Evolutionary conservation across 2,888 invertebrate genomes (phyloP).

Genomic region (Liopterus haemorrhoidalis): DNA sequence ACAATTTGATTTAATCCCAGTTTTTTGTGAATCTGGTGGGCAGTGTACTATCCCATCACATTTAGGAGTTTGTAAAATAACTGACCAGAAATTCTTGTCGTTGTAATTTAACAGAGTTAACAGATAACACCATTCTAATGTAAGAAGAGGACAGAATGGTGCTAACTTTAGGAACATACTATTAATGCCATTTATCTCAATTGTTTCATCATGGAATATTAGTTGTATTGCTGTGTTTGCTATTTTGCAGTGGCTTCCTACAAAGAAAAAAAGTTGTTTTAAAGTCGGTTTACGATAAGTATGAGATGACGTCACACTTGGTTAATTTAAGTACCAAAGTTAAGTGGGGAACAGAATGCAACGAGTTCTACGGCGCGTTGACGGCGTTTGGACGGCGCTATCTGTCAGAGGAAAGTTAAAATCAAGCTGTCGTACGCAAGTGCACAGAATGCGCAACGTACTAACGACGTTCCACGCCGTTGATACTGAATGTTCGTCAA

Average conservation of each 20-base stretch:
- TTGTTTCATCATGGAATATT: slow-evolving; percentile 39
- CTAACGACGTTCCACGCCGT: too few relatives aligned
- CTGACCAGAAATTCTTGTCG: slow-evolving; percentile 61
- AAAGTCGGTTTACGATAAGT: too few relatives aligned
- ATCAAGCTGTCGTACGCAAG: too few relatives aligned
- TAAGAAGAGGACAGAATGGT: slow-evolving; percentile 58
- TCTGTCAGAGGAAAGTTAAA: too few relatives aligned
- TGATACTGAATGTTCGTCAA: too few relatives aligned
- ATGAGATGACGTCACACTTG: too few relatives aligned
- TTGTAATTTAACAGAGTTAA: slow-evolving; percentile 67
- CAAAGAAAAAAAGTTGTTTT: slow-evolving; percentile 26
- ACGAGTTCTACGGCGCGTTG: too few relatives aligned
- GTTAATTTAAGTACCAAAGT: too few relatives aligned
- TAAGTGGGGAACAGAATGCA: too few relatives aligned
- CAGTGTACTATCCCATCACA: slow-evolving; percentile 32
- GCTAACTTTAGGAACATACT: slow-evolving; percentile 52
- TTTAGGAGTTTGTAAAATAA: slow-evolving; percentile 34
- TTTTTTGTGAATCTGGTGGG: slow-evolving; percentile 22
- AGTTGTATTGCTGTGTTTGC: slow-evolving; percentile 52
- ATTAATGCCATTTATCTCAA: slow-evolving; percentile 53
- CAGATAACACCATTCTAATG: slow-evolving; percentile 73
- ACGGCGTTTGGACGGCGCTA: too few relatives aligned
- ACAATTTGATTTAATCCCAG: slow-evolving; percentile 33
- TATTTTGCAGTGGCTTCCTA: slow-evolving; percentile 51
- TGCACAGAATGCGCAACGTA: too few relatives aligned